A percentile compares a stretch with the other conserved stretches of the same genome.
Conservation (phyloP, 1,140 invertebrate species). For the Rhopalosiphum padi region DNA sequence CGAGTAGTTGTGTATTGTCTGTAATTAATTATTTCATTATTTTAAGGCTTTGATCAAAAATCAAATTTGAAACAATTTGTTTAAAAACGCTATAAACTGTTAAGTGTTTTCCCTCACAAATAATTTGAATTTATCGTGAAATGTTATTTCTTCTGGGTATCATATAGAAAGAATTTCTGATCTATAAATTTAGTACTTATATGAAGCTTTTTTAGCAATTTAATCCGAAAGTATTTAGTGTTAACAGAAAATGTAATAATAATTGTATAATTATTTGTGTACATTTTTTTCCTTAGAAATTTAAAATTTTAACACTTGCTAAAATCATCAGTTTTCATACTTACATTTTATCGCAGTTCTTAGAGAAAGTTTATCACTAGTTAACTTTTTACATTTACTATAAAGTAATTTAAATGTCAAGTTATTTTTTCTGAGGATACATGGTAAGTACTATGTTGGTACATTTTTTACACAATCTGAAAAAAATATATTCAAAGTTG, state of each 20-base stretch:
- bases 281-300: not conserved
- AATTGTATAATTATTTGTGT: not conserved
- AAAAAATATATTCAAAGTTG: not conserved
- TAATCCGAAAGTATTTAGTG: not conserved
- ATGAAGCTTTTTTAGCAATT: not conserved
- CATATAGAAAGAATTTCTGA: not conserved
- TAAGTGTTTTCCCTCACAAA: not conserved
- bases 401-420: not conserved
- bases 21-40: not conserved
- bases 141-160: not conserved
- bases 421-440: not conserved
- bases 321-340: not conserved
- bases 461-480: not conserved
- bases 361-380: not conserved
- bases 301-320: not conserved
- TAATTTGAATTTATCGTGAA: not conserved
- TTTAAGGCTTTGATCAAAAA: not conserved
- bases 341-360: not conserved
- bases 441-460: not conserved
- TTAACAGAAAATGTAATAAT: not conserved
- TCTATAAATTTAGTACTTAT: not conserved
- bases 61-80: not conserved
- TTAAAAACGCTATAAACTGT: no score
- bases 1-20: not conserved
- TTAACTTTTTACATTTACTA: not conserved